Evolutionary conservation across 2,113 vertebrate genomes (phyloP), one percentile per base, ranked within the genome.

Genomic region (Pristiophorus japonicus): DNA sequence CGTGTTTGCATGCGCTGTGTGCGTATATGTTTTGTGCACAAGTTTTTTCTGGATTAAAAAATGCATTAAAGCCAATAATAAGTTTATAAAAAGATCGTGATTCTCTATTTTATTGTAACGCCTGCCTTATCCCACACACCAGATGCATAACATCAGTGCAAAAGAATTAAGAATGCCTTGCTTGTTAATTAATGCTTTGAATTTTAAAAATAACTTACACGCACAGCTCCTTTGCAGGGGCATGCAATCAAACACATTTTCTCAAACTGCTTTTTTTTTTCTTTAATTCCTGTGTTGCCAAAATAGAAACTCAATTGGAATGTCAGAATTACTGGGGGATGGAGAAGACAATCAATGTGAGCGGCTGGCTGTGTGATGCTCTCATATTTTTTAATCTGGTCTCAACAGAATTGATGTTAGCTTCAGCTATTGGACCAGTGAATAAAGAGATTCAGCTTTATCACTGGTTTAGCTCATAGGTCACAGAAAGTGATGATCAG

Each of bases 351-450:
- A 75, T 75, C 73, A 75, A 62, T 62, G 27, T 6, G 51, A n/a
- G 51, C 38, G 51, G 12, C 30, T 55, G 87, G 12, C 51, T 34
- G 14, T n/a, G 55, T 14, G 51, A 91, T n/a, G 51, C 34, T n/a
- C 87, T 91, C 55, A 24, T 30, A 88, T 88, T 62, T 91, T 91
- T 14, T n/a, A 91, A 91, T 62, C 87, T 62, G 55, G 87, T 62
- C 87, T 62, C 55, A 62, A 18, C 55, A 62, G 55, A n/a, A 91
- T 91, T 87, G 30, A 62, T 91, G 27, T 91, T 91, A 4, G 4
- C 51, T 62, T 91, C 47, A 88, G 85, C 24, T 6, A n/a, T 30
- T 59, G 55, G 12, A 59, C 87, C 87, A 62, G 34, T 62, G 87
- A 91, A 81, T 81, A 42, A 45, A 38, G 16, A 81, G 38, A 38